Percentiles rank a stretch among this genome's conserved stretches.
phyloP scores from a whole-genome alignment of 2,888 invertebrate species.

The Coecobrya sp. region DNA sequence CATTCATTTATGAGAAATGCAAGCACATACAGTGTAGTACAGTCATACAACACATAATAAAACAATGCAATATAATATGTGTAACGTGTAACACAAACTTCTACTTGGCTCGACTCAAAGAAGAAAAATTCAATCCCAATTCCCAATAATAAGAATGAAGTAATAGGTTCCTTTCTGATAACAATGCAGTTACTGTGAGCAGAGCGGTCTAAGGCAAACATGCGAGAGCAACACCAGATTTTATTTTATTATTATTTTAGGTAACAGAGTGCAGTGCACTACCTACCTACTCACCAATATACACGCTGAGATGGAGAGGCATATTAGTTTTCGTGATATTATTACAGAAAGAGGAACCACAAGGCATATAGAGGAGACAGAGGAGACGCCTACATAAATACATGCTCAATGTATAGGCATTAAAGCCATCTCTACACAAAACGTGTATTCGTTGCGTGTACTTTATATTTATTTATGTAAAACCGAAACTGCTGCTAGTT shows the following conservation, averaged over 20 bases:
- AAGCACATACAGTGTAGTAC: too few relatives aligned
- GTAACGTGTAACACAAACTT: neutral
- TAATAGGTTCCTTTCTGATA: neutral
- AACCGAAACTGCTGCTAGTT: constrained; percentile 42
- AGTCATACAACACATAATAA: too few relatives aligned
- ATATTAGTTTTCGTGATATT: constrained; percentile 46
- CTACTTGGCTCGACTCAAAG: neutral
- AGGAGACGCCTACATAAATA: constrained; percentile 42
- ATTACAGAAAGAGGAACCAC: constrained; percentile 54
- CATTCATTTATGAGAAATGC: too few relatives aligned
- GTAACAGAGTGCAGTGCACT: neutral
- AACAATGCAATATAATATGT: too few relatives aligned
- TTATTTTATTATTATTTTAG: constrained; percentile 27
- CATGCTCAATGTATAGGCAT: neutral
- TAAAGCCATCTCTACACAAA: neutral
- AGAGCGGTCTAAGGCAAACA: neutral
- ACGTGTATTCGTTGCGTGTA: neutral
- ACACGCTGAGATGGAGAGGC: neutral
- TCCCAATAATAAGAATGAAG: neutral
- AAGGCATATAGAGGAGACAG: constrained; percentile 28
- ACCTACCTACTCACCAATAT: neutral
- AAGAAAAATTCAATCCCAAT: neutral
- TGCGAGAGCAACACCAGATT: neutral
- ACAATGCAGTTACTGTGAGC: neutral
- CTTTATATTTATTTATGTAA: constrained; percentile 52